These are phyloP conservation scores for Drosophila seguyi DNA, from an alignment of 1,140 invertebrate genomes.

Conservation along the genomic window DNA sequence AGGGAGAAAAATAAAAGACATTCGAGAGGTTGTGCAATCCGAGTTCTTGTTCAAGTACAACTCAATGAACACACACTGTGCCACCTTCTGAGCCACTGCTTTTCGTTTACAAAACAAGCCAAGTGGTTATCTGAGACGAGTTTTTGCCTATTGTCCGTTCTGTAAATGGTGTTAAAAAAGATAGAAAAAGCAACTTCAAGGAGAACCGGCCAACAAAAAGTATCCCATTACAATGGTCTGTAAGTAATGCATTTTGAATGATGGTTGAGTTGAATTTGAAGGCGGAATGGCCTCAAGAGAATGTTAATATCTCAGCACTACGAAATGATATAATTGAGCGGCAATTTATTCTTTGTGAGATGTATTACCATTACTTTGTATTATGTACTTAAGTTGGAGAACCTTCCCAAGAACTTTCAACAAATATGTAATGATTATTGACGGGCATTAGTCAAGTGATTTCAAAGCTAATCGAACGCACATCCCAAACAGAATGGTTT, in stretches of 20 bases:
- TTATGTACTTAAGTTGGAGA: neutral
- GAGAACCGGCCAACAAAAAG: conserved; percentile 43
- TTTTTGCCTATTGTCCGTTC: conserved; percentile 54
- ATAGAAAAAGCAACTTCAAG: conserved; percentile 49
- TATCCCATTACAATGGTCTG: conserved; percentile 48
- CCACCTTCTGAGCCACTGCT: conserved; percentile 24
- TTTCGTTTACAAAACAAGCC: conserved; percentile 34
- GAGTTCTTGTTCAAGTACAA: conserved; percentile 63
- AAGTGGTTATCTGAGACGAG: conserved; percentile 47
- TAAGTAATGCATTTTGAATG: conserved; percentile 47
- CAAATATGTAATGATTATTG: conserved; percentile 3
- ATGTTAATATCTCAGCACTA: conserved; percentile 14
- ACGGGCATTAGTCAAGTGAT: neutral
- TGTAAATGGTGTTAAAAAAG: conserved; percentile 51
- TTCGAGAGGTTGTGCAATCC: conserved; percentile 54
- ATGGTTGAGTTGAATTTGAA: conserved; percentile 40
- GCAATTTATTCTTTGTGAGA: neutral
- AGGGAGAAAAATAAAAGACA: conserved; percentile 14
- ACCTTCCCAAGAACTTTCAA: neutral
- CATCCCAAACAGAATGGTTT: neutral
- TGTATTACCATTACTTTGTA: neutral
- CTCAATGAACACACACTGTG: conserved; percentile 34
- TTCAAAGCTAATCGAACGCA: conserved; percentile 1
- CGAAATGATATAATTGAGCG: conserved; percentile 3
- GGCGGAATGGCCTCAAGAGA: conserved; percentile 22